Percentiles rank a stretch among this genome's conserved stretches.
phyloP scores from a whole-genome alignment of 2,888 invertebrate genomes.

The Thalpophila matura region DNA sequence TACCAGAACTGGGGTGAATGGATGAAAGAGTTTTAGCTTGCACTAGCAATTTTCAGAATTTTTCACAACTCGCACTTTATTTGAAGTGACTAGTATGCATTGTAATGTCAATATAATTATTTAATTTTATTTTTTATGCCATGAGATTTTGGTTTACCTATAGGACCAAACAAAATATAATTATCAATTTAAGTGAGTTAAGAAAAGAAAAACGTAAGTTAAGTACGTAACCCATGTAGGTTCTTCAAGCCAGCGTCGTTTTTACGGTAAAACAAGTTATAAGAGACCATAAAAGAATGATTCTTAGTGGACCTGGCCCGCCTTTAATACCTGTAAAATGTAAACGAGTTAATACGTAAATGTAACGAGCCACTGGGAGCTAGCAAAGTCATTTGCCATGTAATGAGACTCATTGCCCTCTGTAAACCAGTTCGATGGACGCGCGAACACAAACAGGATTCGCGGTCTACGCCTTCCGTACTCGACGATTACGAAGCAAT shows the following conservation, averaged over 20 bases:
- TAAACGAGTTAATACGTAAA: slow-evolving; percentile 59
- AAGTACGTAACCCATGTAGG: not conserved
- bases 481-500: slow-evolving; percentile 75
- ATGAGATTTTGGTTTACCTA: too few species aligned
- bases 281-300: slow-evolving; percentile 25
- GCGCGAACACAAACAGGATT: slow-evolving; percentile 80
- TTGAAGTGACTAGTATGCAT: too few species aligned
- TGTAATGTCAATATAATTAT: too few species aligned
- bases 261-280: slow-evolving; percentile 21
- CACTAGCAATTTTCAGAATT: too few species aligned
- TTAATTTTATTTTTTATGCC: too few species aligned
- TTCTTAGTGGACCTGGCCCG: slow-evolving; percentile 13
- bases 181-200: too few species aligned
- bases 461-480: slow-evolving; percentile 76
- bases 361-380: slow-evolving; percentile 58
- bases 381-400: slow-evolving; percentile 70
- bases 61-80: too few species aligned
- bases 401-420: slow-evolving; percentile 74
- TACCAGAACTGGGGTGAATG: too few species aligned
- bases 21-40: too few species aligned
- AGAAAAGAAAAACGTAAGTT: too few species aligned
- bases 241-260: not conserved
- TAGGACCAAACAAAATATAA: too few species aligned
- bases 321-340: slow-evolving; percentile 43
- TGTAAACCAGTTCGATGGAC: slow-evolving; percentile 77